Evolutionary conservation across 2,797 vertebrate species (phyloP).

Genomic region (Pagetopsis macropterus): DNA sequence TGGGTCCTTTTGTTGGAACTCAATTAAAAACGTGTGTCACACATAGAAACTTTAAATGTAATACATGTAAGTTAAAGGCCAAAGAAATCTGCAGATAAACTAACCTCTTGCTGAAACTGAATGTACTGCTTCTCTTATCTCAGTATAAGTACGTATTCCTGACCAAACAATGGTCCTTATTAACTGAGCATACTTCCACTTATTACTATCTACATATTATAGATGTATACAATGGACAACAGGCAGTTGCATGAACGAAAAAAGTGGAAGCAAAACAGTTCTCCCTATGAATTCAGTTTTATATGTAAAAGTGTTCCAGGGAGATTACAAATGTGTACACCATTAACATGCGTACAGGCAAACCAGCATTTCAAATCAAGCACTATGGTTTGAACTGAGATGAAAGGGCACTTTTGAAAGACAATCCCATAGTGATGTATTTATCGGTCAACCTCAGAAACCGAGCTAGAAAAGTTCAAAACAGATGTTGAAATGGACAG

Average conservation of each 20-base stretch:
- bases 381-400: slow-evolving; percentile 36
- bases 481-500: slow-evolving; percentile 53
- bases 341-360: slow-evolving; percentile 22
- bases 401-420: slow-evolving; percentile 53
- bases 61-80: background rate
- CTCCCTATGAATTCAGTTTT: background rate
- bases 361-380: slow-evolving; percentile 32
- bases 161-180: slow-evolving; percentile 25
- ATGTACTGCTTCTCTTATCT: slow-evolving; percentile 33
- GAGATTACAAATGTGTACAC: slow-evolving; percentile 24
- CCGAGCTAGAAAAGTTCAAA: slow-evolving; percentile 44
- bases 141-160: slow-evolving; percentile 30
- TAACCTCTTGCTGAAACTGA: slow-evolving; percentile 3
- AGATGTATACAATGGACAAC: slow-evolving; percentile 8
- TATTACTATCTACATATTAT: background rate
- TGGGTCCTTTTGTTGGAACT: slow-evolving; percentile 4
- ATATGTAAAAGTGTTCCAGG: slow-evolving; percentile 4
- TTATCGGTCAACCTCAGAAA: slow-evolving; percentile 65
- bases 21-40: background rate
- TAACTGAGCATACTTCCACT: background rate
- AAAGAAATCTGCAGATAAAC: background rate
- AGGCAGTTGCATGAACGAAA: background rate
- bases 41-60: background rate
- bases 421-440: slow-evolving; percentile 60
- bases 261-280: slow-evolving; percentile 7